Conservation (phyloP, 2,888 invertebrate species). For the Ichneumoninae sp. region DNA sequence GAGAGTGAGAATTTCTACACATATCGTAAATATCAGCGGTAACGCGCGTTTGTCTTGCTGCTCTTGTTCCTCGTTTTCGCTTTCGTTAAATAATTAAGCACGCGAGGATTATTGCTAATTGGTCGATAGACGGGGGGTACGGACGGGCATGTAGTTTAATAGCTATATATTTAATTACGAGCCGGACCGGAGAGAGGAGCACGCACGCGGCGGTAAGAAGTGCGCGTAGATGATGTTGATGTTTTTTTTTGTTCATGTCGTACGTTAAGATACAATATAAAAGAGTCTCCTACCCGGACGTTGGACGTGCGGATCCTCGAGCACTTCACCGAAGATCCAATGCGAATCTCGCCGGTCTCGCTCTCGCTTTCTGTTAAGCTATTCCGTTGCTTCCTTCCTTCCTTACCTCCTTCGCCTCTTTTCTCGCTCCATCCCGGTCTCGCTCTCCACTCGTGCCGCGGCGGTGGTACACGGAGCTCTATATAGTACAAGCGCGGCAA, state of each 20-base stretch:
- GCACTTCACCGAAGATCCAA: slow-evolving; percentile 58
- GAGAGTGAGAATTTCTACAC: slow-evolving; percentile 38
- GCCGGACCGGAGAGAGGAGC: slow-evolving; percentile 49
- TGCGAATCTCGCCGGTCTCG: slow-evolving; percentile 41
- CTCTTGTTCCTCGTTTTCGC: slow-evolving; percentile 30
- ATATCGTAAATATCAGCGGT: slow-evolving; percentile 62
- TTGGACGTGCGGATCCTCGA: slow-evolving; percentile 57
- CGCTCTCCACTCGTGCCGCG: slow-evolving; percentile 43
- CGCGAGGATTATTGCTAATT: slow-evolving; percentile 69
- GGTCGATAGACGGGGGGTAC: slow-evolving; percentile 56
- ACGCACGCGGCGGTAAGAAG: slow-evolving; percentile 48
- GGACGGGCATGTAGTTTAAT: slow-evolving; percentile 27
- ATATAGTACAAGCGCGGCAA: slow-evolving; percentile 68
- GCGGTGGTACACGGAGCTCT: slow-evolving; percentile 43
- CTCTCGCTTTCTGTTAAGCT: slow-evolving; percentile 51
- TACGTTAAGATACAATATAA: slow-evolving; percentile 57
- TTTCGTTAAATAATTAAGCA: slow-evolving; percentile 67
- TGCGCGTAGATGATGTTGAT: slow-evolving; percentile 46
- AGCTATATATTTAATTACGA: slow-evolving; percentile 67
- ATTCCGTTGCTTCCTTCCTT: slow-evolving; percentile 42
- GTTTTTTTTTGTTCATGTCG: slow-evolving; percentile 33
- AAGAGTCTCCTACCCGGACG: slow-evolving; percentile 63
- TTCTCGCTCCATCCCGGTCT: slow-evolving; percentile 43
- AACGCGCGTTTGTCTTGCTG: slow-evolving; percentile 38
- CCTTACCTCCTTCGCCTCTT: slow-evolving; percentile 37